Evolutionary conservation across 2,797 vertebrate genomes (phyloP).

Genomic region (Eleutherodactylus coqui): DNA sequence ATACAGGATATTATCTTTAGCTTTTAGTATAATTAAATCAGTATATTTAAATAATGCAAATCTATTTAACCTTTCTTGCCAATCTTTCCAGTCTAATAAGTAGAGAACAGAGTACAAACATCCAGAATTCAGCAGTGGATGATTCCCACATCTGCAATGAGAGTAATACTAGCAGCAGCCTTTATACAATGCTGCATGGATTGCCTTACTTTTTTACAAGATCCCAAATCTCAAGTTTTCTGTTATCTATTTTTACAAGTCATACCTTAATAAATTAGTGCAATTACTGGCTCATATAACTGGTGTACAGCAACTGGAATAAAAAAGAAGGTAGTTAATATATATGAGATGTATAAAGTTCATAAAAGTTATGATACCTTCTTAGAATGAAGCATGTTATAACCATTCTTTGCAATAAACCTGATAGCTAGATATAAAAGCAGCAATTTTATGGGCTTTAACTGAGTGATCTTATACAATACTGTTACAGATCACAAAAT

Average conservation of each 20-base stretch:
- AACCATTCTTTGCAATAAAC: not conserved
- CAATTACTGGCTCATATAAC: not conserved
- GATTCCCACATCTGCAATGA: not conserved
- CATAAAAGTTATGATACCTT: not conserved
- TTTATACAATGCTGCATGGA: not conserved
- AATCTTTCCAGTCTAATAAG: too few species aligned
- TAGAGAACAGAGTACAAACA: not conserved
- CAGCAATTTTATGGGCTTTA: not conserved
- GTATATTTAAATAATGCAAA: too few species aligned
- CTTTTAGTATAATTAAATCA: too few species aligned
- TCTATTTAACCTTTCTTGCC: too few species aligned
- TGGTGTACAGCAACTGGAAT: not conserved
- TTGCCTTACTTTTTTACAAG: not conserved
- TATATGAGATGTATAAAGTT: conserved; percentile 17
- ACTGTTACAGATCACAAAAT: not conserved
- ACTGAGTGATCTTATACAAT: not conserved
- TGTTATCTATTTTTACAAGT: not conserved
- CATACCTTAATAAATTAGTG: not conserved
- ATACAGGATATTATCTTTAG: too few species aligned
- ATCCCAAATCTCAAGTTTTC: too few species aligned
- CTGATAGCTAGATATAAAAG: not conserved
- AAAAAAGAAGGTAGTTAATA: not conserved
- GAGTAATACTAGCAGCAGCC: not conserved
- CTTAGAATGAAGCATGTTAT: not conserved
- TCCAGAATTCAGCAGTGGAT: not conserved